phyloP scores from a whole-genome alignment of 2,113 vertebrate species.

The Lipophrys pholis region DNA sequence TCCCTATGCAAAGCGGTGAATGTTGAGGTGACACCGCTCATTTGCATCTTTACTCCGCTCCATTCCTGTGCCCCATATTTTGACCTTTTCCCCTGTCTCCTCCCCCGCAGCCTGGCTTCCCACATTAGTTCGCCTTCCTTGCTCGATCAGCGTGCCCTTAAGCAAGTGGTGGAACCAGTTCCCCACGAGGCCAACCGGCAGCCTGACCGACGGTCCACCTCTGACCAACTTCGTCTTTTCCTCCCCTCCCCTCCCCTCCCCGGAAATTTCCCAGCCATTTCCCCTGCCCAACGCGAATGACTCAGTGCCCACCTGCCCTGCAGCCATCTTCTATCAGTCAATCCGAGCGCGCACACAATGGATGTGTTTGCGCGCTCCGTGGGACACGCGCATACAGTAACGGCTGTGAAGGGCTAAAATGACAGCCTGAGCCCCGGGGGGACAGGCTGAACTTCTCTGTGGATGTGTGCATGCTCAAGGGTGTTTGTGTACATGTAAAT shows the following conservation, averaged over 20 bases:
- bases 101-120: slow-evolving; percentile 32
- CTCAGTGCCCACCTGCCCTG: slow-evolving; percentile 67
- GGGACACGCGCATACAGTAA: slow-evolving; percentile 48
- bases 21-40: slow-evolving; percentile 14
- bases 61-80: background rate
- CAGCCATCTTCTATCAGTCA: slow-evolving; percentile 75
- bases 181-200: slow-evolving; percentile 67
- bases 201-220: slow-evolving; percentile 58
- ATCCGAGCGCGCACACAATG: slow-evolving; percentile 60
- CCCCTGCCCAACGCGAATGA: slow-evolving; percentile 59
- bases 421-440: slow-evolving; percentile 63
- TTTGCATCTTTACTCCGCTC: slow-evolving; percentile 26
- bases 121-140: slow-evolving; percentile 45
- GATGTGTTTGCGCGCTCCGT: slow-evolving; percentile 42
- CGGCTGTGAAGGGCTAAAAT: slow-evolving; percentile 65
- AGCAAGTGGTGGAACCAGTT: slow-evolving; percentile 54
- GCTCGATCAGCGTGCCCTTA: slow-evolving; percentile 53
- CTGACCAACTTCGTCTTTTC: slow-evolving; percentile 49
- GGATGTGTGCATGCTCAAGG: slow-evolving; percentile 35
- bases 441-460: slow-evolving; percentile 65
- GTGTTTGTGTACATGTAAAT: slow-evolving; percentile 65
- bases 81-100: slow-evolving; percentile 39
- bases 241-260: slow-evolving; percentile 25
- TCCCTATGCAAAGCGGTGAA: slow-evolving; percentile 6
- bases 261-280: slow-evolving; percentile 40